Conservation (phyloP, 2,797 vertebrate species). For the Sebastes itinus region DNA sequence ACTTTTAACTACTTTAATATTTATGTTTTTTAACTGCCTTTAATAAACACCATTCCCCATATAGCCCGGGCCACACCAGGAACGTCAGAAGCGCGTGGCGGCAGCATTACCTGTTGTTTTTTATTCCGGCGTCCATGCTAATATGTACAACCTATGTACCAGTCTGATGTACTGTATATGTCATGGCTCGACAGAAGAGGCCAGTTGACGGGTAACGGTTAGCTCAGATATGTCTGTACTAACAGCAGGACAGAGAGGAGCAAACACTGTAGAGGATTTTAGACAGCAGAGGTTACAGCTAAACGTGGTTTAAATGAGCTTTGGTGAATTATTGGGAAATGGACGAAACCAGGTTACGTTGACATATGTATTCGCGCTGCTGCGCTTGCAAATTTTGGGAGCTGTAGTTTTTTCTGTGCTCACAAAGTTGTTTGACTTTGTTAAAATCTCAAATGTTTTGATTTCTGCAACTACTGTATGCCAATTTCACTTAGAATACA, state of each 20-base stretch:
- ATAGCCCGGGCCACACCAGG: no score
- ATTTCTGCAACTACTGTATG: not conserved
- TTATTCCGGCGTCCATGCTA: no score
- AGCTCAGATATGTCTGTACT: not conserved
- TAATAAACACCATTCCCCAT: no score
- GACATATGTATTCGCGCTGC: not conserved
- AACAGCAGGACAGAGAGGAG: not conserved
- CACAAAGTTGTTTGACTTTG: not conserved
- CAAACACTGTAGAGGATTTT: not conserved
- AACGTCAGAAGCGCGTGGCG: accelerated
- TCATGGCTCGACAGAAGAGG: not conserved
- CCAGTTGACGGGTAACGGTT: not conserved
- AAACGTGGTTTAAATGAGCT: not conserved
- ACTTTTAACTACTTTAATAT: no score
- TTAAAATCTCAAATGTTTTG: not conserved
- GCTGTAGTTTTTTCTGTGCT: not conserved
- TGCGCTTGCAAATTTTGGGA: not conserved
- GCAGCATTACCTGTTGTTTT: no score
- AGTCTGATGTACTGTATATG: not conserved
- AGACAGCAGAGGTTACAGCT: no score
- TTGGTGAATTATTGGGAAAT: not conserved
- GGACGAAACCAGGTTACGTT: not conserved
- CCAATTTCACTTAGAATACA: not conserved
- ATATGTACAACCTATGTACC: no score
- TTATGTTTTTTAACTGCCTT: no score